Evolutionary conservation across 2,888 invertebrate species (phyloP).

Genomic region (Ectemnius cavifrons): DNA sequence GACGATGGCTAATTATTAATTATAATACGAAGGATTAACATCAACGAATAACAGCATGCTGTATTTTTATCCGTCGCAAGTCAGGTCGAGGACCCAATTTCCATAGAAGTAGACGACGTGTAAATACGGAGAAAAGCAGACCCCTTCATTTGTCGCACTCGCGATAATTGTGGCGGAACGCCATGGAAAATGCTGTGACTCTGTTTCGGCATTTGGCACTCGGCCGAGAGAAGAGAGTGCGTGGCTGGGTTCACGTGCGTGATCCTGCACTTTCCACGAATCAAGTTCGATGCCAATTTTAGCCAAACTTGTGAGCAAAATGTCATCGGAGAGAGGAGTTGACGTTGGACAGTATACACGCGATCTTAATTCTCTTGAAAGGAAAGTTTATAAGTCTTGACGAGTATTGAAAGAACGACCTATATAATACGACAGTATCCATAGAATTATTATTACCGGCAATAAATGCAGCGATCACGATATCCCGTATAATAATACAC

Average conservation of each 20-base stretch:
- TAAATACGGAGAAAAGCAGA: background rate
- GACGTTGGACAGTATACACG: no score
- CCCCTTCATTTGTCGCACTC: slow-evolving; percentile 47
- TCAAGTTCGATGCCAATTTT: slow-evolving; percentile 46
- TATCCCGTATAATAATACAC: slow-evolving; percentile 19
- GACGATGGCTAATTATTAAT: no score
- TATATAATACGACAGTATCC: slow-evolving; percentile 17
- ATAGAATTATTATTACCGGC: slow-evolving; percentile 25
- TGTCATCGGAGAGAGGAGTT: no score
- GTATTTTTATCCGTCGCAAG: no score
- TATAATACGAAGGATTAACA: no score
- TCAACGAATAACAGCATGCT: no score
- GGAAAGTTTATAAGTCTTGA: background rate
- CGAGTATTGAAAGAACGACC: slow-evolving; percentile 8
- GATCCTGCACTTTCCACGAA: slow-evolving; percentile 53
- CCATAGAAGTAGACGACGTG: no score
- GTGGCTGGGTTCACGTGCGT: slow-evolving; percentile 57
- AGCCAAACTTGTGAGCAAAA: slow-evolving; percentile 24
- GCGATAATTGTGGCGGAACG: slow-evolving; percentile 56
- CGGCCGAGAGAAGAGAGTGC: slow-evolving; percentile 43
- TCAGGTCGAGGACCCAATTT: no score
- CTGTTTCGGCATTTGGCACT: slow-evolving; percentile 51
- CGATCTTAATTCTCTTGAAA: background rate
- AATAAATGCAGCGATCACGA: slow-evolving; percentile 25
- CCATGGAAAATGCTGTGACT: slow-evolving; percentile 37